phyloP scores from a whole-genome alignment of 2,797 vertebrate genomes.

The Esox masquinongy region DNA sequence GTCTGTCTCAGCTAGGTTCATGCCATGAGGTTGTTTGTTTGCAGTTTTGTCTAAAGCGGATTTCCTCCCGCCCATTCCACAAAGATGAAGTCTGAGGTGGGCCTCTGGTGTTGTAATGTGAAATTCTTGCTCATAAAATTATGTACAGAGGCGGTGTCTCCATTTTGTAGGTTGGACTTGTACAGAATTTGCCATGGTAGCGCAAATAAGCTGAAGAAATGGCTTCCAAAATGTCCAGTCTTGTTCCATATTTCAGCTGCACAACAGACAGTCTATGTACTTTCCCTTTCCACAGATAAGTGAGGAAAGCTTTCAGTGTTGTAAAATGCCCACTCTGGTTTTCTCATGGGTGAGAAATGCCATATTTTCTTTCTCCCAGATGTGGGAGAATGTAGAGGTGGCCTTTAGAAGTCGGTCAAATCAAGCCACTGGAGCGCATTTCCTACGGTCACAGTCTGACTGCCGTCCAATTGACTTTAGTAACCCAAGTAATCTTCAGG shows the following conservation, averaged over 20 bases:
- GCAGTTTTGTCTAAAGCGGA: not conserved
- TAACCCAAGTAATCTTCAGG: no score
- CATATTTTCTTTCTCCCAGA: not conserved
- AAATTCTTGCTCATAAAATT: not conserved
- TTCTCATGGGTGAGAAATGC: not conserved
- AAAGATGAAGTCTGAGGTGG: not conserved
- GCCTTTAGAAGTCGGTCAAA: not conserved
- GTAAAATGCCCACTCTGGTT: not conserved
- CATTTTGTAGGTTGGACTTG: not conserved
- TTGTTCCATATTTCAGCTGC: conserved; percentile 29
- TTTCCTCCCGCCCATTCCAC: not conserved
- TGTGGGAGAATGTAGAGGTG: not conserved
- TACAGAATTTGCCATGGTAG: conserved; percentile 49
- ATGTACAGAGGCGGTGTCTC: conserved; percentile 1
- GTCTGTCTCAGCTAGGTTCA: conserved; percentile 14
- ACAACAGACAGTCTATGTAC: conserved; percentile 1
- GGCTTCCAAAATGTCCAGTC: conserved; percentile 1
- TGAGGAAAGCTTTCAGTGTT: not conserved
- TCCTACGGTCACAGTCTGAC: no score
- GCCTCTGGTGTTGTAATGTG: not conserved
- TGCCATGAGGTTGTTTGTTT: not conserved
- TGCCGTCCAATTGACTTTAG: no score
- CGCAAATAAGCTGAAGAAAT: conserved; percentile 26
- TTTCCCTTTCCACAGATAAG: conserved; percentile 60
- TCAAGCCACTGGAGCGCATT: no score